Evolutionary conservation across 2,113 vertebrate species (phyloP), one percentile per base, ranked within the genome.

Genomic region (Hemibagrus wyckioides): DNA sequence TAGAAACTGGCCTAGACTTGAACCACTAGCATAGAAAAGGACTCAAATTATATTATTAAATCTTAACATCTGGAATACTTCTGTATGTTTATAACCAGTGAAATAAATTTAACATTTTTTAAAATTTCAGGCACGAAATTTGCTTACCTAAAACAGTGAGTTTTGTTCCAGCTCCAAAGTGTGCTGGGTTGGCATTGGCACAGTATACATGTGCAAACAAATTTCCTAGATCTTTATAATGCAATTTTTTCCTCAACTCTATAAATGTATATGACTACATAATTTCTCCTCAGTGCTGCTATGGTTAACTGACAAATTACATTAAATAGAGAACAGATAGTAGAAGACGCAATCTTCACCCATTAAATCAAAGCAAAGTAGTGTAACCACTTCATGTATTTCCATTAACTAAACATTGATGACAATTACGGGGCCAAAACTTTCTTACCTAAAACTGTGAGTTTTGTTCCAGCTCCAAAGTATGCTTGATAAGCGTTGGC

Each of bases 161-260:
- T 84, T 94, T 95, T 50, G 94, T 95, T 39, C 96, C 94, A 0
- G 6, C 39, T 50, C 95, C 94, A 0, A 96, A 96, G 80, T 83
- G 54, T 23, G 86, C 86, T 76, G 59, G 25, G 86, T 10, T 90
- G 15, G 8, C 61, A 73, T 80, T 90, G 61, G 15, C 83, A 83
- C 69, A 90, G 85, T 54, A 30, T 13, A 63, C 9, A 11, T 25
- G 56, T 30, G 61, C 44, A 50, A 54, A 52, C 61, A 25, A 25
- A 25, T 67, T 50, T 73, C n/a, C 41, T 17, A 82, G 54, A 41
- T 52, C 6, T 17, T 61, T 80, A 88, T 33, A 21, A 80, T 80
- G 52, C 9, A 10, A 39, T 17, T 33, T 19, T 33, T 50, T 19
- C n/a, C 50, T 54, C 8, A 33, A 33, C n/a, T 54, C 2, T 54